Base-by-base conservation (phyloP, 2,888 invertebrate genomes). In the Seira musarum region DNA sequence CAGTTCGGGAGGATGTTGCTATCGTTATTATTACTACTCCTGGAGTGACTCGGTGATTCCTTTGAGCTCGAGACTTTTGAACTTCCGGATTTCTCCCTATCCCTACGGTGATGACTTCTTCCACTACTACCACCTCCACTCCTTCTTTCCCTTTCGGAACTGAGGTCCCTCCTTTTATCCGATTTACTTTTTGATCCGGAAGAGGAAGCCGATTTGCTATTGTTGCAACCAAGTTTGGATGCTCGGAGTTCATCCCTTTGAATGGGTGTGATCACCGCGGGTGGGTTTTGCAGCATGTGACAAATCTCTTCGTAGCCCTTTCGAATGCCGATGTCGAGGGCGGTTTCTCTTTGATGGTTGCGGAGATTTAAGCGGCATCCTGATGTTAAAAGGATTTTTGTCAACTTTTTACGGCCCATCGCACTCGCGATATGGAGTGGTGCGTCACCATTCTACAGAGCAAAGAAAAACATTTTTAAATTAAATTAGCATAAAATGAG, bases 381-480 rank as follows among this genome's bases (percentile, higher is more conserved):
- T 0, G 96, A 94, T 88, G 97, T 96, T 35, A 97, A 91, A 21
- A 98, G 91, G 85, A 98, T 95, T 87, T 96, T 92, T 10, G 97
- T 96, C 80, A 98, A 91, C 90, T 98, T 98, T 72, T 96, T 90
- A 22, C 97, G 91, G 5, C 96, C 96, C 95, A 98, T 96, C 1
- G 97, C 97, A 8, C 96, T 94, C 0, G 97, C 94, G 87, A 98
- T 97, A 89, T 98, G 98, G 15, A 98, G 90, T 0, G 96, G 94
- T 0, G 97, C 96, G 90, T 98, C 98, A 0, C 97, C 97, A 90
- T 98, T 98, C 91, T 92, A 53, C n/a, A n/a, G n/a, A n/a, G n/a
- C n/a, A n/a, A 82, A 71, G 13, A 5, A 65, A 24, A 65, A 65
- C 15, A 21, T 22, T 2, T 30, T 30, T 30, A n/a, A n/a, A 30